phyloP scores from a whole-genome alignment of 1,140 invertebrate species.

The Orius insidiosus region DNA sequence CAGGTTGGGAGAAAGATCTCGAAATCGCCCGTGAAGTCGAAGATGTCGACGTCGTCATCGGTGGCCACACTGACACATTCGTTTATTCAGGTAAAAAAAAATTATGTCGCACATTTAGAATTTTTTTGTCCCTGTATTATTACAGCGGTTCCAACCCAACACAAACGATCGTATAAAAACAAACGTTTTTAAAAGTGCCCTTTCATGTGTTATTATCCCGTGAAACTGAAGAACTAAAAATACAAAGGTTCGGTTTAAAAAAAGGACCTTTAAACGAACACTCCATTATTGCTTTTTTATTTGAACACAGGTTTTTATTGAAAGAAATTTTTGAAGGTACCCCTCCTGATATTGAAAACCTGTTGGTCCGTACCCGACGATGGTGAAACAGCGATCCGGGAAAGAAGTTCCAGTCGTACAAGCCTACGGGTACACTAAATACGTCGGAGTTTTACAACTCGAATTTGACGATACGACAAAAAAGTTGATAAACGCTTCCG shows the following conservation, averaged over 20 bases:
- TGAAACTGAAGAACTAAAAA: no score
- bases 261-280: no score
- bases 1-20: constrained; percentile 60
- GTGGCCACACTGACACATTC: constrained; percentile 77
- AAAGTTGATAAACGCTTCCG: constrained; percentile 45
- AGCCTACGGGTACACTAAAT: constrained; percentile 83
- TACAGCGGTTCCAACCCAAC: no score
- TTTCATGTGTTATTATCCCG: no score
- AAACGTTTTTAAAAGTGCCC: no score
- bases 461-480: constrained; percentile 50
- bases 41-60: constrained; percentile 72
- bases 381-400: constrained; percentile 48
- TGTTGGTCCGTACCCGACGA: constrained; percentile 56
- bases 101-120: no score
- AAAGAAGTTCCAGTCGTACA: constrained; percentile 70
- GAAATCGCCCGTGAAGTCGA: constrained; percentile 59
- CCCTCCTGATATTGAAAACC: constrained; percentile 46
- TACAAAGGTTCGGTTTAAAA: no score
- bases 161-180: no score
- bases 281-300: no score
- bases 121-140: no score
- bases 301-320: no score
- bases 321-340: constrained; percentile 29
- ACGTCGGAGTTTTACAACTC: constrained; percentile 59
- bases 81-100: constrained; percentile 42